Conservation (phyloP, 2,888 invertebrate species). For the Parasteatoda lunata region DNA sequence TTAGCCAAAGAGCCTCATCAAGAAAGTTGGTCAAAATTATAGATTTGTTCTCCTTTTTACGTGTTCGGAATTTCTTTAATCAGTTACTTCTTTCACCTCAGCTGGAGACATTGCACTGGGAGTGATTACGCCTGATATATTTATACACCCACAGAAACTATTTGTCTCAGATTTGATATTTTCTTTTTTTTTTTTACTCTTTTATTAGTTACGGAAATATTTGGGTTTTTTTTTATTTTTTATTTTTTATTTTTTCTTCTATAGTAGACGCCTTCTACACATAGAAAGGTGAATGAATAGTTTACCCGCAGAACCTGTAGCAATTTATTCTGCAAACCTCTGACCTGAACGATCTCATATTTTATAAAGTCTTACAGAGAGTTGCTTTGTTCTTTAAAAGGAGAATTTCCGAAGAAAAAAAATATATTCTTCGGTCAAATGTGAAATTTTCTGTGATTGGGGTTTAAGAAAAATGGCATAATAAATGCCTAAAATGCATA, state of each 20-base stretch:
- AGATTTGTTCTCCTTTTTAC: conserved; percentile 11
- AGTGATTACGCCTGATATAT: conserved; percentile 3
- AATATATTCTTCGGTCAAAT: too few relatives aligned
- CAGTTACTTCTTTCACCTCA: conserved; percentile 2
- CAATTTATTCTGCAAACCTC: background rate
- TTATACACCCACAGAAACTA: background rate
- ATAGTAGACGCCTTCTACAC: background rate
- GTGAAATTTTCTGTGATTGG: too few relatives aligned
- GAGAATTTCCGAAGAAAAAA: too few relatives aligned
- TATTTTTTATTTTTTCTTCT: background rate
- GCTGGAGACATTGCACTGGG: conserved; percentile 3
- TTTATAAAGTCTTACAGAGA: background rate
- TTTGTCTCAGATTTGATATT: background rate
- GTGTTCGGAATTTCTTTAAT: conserved; percentile 18
- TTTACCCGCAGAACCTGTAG: background rate
- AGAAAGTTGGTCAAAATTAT: conserved; percentile 26
- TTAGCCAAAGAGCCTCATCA: conserved; percentile 6
- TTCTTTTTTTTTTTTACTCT: background rate
- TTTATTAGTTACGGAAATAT: background rate
- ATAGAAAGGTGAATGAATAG: background rate
- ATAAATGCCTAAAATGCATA: too few relatives aligned
- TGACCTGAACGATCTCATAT: background rate
- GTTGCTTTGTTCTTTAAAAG: too few relatives aligned
- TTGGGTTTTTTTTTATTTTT: background rate
- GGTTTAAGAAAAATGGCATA: too few relatives aligned